Conservation (phyloP, 1,140 invertebrate species). For the Oscheius sp. region DNA sequence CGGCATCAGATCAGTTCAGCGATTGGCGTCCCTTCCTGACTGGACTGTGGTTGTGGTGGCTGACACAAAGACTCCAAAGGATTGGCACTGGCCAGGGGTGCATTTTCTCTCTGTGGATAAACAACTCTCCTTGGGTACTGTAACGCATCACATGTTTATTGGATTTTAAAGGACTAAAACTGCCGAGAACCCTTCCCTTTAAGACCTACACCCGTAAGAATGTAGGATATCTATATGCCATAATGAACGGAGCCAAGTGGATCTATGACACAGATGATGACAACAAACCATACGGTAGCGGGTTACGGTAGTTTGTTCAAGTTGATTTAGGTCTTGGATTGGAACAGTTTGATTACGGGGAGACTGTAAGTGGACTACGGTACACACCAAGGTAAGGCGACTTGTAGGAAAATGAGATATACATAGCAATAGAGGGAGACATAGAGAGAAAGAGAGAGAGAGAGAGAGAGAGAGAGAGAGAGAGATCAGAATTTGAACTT, state of each 20-base stretch:
- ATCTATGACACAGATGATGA: constrained; percentile 61
- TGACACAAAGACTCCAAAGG: constrained; percentile 47
- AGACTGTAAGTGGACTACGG: neutral
- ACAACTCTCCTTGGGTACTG: constrained; percentile 19
- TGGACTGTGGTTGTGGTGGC: constrained; percentile 55
- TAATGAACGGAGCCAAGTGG: constrained; percentile 48
- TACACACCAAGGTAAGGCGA: too few relatives aligned
- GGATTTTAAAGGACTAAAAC: too few relatives aligned
- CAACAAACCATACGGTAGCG: constrained; percentile 46
- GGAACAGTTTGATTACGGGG: neutral
- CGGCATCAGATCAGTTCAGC: neutral
- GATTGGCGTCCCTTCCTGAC: constrained; percentile 27
- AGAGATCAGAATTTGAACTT: too few relatives aligned
- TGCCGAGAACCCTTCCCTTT: constrained; percentile 39
- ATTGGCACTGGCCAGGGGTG: constrained; percentile 35
- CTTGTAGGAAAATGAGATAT: too few relatives aligned
- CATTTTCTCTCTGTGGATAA: constrained; percentile 30
- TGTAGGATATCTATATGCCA: constrained; percentile 46
- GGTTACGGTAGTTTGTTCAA: neutral
- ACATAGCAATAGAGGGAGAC: too few relatives aligned
- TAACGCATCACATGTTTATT: too few relatives aligned
- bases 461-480: too few relatives aligned
- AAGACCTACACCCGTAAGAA: constrained; percentile 43
- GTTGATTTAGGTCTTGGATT: constrained; percentile 8
- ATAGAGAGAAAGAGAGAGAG: too few relatives aligned